Evolutionary conservation across 1,140 invertebrate species (phyloP).

Genomic region (Neodiprion fabricii): DNA sequence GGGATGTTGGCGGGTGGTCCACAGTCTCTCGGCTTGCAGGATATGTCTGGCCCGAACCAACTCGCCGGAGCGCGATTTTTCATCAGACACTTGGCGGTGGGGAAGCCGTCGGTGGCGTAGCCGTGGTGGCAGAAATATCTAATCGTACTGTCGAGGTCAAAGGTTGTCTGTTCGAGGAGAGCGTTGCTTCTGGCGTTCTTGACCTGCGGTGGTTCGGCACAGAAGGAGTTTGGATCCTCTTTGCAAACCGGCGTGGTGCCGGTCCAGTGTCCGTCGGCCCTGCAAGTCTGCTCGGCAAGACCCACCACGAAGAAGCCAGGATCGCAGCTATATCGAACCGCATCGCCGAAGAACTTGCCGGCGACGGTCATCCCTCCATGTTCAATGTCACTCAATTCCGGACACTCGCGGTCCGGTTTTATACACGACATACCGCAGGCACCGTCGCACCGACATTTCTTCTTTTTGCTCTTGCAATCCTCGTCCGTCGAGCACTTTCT

Average conservation of each 20-base stretch:
- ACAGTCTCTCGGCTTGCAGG: conserved; percentile 90
- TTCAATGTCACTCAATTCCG: conserved; percentile 73
- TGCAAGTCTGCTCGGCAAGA: conserved; percentile 81
- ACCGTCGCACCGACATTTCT: conserved; percentile 96
- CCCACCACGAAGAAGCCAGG: conserved; percentile 88
- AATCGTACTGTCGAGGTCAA: conserved; percentile 82
- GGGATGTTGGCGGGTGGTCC: conserved; percentile 85
- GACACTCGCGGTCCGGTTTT: conserved; percentile 90
- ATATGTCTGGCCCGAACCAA: conserved; percentile 94
- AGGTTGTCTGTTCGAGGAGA: conserved; percentile 79
- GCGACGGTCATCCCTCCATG: conserved; percentile 75
- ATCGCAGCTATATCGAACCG: conserved; percentile 84
- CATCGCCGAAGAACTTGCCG: conserved; percentile 80
- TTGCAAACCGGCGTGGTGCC: conserved; percentile 87
- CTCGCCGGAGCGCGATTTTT: conserved; percentile 76
- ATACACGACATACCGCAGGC: conserved; percentile 97
- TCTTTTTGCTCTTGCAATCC: conserved; percentile 96
- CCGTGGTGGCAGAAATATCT: conserved; percentile 92
- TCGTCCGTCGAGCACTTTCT: conserved; percentile 92
- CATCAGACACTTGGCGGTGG: conserved; percentile 87
- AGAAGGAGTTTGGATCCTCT: conserved; percentile 85
- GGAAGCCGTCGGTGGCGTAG: conserved; percentile 85
- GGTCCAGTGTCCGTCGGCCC: conserved; percentile 93
- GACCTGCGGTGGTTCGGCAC: conserved; percentile 84
- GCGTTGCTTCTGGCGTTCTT: conserved; percentile 90